Evolutionary conservation across 1,140 invertebrate species (phyloP).

Genomic region (Bicyclus anynana): DNA sequence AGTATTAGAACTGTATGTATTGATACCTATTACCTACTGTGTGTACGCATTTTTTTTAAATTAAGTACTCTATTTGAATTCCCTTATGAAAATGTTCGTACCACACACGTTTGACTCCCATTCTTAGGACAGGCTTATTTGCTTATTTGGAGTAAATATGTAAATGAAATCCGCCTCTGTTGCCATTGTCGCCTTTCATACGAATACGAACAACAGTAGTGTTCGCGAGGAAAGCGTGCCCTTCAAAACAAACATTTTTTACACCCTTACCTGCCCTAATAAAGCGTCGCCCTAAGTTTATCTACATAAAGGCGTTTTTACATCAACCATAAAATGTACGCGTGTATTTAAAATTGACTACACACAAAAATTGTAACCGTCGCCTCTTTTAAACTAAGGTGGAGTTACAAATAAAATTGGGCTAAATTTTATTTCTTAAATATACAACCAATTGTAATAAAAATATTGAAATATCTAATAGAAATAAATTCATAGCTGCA

Average conservation of each 20-base stretch:
- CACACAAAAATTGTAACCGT: constrained; percentile 22
- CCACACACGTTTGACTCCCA: too few species aligned
- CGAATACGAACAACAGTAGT: constrained; percentile 54
- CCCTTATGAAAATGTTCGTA: too few species aligned
- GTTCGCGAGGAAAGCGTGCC: constrained; percentile 63
- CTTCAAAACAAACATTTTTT: constrained; percentile 58
- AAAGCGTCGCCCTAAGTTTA: constrained; percentile 16
- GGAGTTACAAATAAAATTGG: background rate
- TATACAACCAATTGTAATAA: too few species aligned
- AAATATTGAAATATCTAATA: too few species aligned
- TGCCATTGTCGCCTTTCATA: constrained; percentile 48
- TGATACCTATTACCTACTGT: too few species aligned
- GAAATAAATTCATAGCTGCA: too few species aligned
- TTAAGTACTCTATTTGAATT: too few species aligned
- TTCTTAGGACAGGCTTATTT: too few species aligned
- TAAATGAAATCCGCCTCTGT: constrained; percentile 52
- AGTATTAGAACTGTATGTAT: too few species aligned
- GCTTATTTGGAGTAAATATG: too few species aligned
- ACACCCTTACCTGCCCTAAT: constrained; percentile 19
- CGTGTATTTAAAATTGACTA: constrained; percentile 12
- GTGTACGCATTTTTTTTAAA: too few species aligned
- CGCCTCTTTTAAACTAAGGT: constrained; percentile 18
- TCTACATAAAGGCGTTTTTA: constrained; percentile 25
- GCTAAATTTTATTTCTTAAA: too few species aligned
- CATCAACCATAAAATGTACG: constrained; percentile 2